A percentile compares a stretch with the other conserved stretches of the same genome.
These are phyloP conservation scores for Malthinus seriepunctatus DNA, from an alignment of 2,888 invertebrate species.

Conservation along the genomic window DNA sequence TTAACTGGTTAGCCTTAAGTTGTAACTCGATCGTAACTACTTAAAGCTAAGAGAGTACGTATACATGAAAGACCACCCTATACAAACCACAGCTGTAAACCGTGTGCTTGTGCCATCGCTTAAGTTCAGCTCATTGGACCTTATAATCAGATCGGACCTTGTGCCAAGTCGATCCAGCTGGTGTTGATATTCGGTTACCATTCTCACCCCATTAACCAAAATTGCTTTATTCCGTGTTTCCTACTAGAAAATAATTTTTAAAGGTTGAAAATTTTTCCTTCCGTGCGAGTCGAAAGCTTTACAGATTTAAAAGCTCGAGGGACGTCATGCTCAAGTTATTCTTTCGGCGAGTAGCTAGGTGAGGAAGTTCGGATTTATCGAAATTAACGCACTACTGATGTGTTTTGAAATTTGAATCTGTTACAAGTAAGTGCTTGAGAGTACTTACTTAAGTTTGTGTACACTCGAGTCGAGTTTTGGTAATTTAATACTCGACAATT, in stretches of 20 bases:
- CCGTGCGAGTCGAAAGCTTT: too few relatives aligned
- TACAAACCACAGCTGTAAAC: slow-evolving; percentile 37
- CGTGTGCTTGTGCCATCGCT: slow-evolving; percentile 36
- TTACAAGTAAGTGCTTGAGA: too few relatives aligned
- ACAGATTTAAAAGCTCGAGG: too few relatives aligned
- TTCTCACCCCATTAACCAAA: slow-evolving; percentile 38
- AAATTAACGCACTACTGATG: too few relatives aligned
- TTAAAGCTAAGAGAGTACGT: slow-evolving; percentile 21
- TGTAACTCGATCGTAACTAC: slow-evolving; percentile 22
- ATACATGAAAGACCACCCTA: slow-evolving; percentile 33
- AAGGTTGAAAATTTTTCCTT: slow-evolving; percentile 30
- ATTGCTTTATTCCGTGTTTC: slow-evolving; percentile 34
- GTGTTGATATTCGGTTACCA: slow-evolving; percentile 37
- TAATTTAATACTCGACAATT: too few relatives aligned
- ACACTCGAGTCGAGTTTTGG: too few relatives aligned
- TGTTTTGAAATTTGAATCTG: too few relatives aligned
- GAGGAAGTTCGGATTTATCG: too few relatives aligned
- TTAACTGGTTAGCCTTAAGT: slow-evolving; percentile 28
- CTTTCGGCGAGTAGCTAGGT: too few relatives aligned
- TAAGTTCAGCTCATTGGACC: slow-evolving; percentile 38
- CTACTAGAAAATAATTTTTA: slow-evolving; percentile 25
- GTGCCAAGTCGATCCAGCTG: slow-evolving; percentile 38
- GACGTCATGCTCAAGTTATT: too few relatives aligned
- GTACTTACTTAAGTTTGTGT: too few relatives aligned
- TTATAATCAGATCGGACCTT: slow-evolving; percentile 41